Evolutionary conservation across 2,888 invertebrate species (phyloP).

Genomic region (Mesorhabditis sp.): DNA sequence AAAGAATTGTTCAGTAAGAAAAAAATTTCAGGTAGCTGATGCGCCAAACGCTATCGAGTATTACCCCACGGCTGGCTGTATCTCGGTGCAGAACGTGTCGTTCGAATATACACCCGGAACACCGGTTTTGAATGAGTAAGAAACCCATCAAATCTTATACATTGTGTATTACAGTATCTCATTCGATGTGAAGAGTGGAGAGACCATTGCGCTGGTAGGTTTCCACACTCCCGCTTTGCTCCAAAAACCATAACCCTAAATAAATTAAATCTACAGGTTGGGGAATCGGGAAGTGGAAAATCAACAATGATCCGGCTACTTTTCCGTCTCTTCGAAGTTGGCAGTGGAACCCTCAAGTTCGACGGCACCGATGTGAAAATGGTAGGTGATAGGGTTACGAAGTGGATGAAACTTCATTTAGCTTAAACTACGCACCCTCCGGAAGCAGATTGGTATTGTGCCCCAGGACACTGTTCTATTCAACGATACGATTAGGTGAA

Average conservation of each 20-base stretch:
- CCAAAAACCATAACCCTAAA: no score
- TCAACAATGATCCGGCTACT: constrained; percentile 63
- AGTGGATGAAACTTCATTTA: constrained; percentile 21
- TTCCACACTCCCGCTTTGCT: constrained; percentile 5
- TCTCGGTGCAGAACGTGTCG: constrained; percentile 83
- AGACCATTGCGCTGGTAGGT: constrained; percentile 68
- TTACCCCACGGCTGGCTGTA: constrained; percentile 66
- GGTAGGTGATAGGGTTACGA: neutral
- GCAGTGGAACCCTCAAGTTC: constrained; percentile 39
- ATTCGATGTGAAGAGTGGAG: constrained; percentile 72
- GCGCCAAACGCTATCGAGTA: constrained; percentile 75
- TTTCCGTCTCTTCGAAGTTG: constrained; percentile 63
- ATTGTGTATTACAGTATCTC: constrained; percentile 21
- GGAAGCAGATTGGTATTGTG: constrained; percentile 63
- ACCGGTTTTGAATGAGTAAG: constrained; percentile 31
- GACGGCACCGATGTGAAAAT: constrained; percentile 37
- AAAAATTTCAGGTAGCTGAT: constrained; percentile 63
- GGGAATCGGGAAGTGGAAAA: constrained; percentile 62
- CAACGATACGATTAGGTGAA: constrained; percentile 55
- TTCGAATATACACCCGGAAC: constrained; percentile 80
- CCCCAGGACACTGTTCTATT: constrained; percentile 62
- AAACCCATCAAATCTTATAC: neutral
- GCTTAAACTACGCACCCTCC: constrained; percentile 62
- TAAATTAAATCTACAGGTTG: constrained; percentile 51
- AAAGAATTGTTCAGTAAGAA: neutral